phyloP scores from a whole-genome alignment of 2,113 vertebrate genomes.

The Ariopsis seemanni region DNA sequence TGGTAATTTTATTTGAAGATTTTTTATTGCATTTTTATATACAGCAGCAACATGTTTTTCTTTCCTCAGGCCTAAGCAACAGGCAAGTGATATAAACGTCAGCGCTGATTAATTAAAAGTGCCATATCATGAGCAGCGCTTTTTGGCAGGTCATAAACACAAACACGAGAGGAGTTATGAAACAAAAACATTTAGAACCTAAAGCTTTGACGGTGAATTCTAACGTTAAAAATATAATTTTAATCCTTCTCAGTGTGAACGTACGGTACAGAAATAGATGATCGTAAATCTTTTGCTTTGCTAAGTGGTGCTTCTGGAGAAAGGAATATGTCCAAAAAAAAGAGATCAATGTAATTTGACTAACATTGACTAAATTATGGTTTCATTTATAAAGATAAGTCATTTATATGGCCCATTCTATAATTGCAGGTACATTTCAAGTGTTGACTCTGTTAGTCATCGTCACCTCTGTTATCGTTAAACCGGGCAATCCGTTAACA shows the following conservation, averaged over 20 bases:
- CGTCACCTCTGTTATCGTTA: too few relatives aligned
- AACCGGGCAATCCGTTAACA: too few relatives aligned
- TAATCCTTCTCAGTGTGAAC: not conserved
- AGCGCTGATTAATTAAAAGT: not conserved
- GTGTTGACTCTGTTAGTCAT: too few relatives aligned
- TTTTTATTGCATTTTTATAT: conserved; percentile 13
- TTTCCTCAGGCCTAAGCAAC: conserved; percentile 26
- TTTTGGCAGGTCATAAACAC: not conserved
- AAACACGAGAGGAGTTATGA: too few relatives aligned
- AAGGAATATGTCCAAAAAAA: not conserved
- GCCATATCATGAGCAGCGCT: not conserved
- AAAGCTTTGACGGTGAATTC: not conserved
- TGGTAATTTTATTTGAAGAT: conserved; percentile 21
- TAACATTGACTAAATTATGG: not conserved
- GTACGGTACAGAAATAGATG: not conserved
- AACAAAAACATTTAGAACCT: not conserved
- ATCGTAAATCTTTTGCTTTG: not conserved
- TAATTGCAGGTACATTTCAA: too few relatives aligned
- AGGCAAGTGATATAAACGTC: not conserved
- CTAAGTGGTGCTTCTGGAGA: not conserved
- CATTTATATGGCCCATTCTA: not conserved
- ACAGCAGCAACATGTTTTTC: conserved; percentile 12
- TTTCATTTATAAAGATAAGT: not conserved
- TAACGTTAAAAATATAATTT: not conserved
- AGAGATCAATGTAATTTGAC: not conserved